Evolutionary conservation across 2,797 vertebrate species (phyloP), one percentile per base, ranked within the genome.

Genomic region (Forpus xanthops): DNA sequence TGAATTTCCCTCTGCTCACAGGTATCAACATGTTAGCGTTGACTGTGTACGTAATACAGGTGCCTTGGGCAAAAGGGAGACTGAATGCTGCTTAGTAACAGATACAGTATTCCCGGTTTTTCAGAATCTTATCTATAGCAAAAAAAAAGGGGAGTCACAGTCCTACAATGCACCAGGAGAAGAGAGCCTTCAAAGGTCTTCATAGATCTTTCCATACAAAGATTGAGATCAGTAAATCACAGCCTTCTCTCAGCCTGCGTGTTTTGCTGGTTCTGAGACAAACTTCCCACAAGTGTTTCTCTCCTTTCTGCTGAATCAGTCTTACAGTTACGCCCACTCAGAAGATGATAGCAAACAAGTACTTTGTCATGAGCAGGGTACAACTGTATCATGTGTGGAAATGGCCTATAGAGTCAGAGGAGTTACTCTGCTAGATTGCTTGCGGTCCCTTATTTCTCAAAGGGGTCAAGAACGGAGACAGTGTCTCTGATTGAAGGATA

Each of bases 21-120:
- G 67, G 91, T 87, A 88, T 5, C 60, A 86, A 90, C 94, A 94
- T 2, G 94, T 90, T 56, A 52, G 79, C 3, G 8, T 12, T 64
- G 82, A 18, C 30, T 70, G 58, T 33, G 37, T 53, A 25, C 0
- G 4, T 70, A 87, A 45, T 10, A 14, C 0, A 15, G 67, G 33
- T 90, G 95, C 95, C 94, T 79, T 92, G 74, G 94, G 92, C 95
- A 86, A 93, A 65, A 93, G 68, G 67, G 82, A 96, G 79, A 20
- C 80, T 21, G 31, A 52, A 28, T 20, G 41, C 73, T 91, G 73
- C 85, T 66, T n/a, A 55, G 55, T 49, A 84, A 60, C 58, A 89
- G 50, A 73, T 14, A 42, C 11, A 53, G 33, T 19, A 91, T 86
- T 91, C 89, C 73, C 85, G 73, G 55, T 52, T 84, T 75, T 33